Evolutionary conservation across 2,797 vertebrate genomes (phyloP), one percentile per base, ranked within the genome.

Genomic region (Epinephelus malabaricus): DNA sequence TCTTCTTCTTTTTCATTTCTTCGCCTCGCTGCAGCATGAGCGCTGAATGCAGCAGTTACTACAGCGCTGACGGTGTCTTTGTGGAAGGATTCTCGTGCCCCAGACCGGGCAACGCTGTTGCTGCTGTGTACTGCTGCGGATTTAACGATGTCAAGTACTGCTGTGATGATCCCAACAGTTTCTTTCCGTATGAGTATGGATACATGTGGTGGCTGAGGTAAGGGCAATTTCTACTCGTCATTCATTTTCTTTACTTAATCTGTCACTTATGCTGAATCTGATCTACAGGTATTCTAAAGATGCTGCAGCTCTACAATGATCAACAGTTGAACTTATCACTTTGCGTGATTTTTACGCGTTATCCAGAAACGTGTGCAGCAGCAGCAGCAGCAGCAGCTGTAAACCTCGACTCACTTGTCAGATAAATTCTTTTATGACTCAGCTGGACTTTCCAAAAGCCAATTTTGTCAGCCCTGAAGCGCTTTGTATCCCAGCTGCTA

Each of bases 191-290:
- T 75, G 96, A 98, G 76, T 97, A 98, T 88, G 96, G 94, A 90
- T 98, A 98, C 92, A 97, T 98, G 97, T 98, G 97, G 97, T 97
- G 97, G 97, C 95, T 99, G 92, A 98, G 98, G 97, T 97, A 93
- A 88, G 92, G 12, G 1, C 1, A 3, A 7, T 17, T 34, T 14
- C 5, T 30, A 10, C 34, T 34, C 34, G 1, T 43, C 3, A 1
- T 53, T 15, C 9, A 40, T 18, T 47, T 65, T 11, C 2, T 38
- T 19, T 7, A 54, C 18, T 23, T 11, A 12, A 17, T n/a, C 27
- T 40, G 23, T 15, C 43, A 55, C 6, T 18, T 1, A 15, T 51
- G 15, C 12, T 43, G 10, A 11, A 3, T 11, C 11, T 11, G 3
- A 11, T 11, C 3, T 43, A 34, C 30, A 7, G 30, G 30, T 45